These are phyloP conservation scores for Brachypodius melanocephalos DNA, from an alignment of 2,113 vertebrate genomes.

Conservation along the genomic window DNA sequence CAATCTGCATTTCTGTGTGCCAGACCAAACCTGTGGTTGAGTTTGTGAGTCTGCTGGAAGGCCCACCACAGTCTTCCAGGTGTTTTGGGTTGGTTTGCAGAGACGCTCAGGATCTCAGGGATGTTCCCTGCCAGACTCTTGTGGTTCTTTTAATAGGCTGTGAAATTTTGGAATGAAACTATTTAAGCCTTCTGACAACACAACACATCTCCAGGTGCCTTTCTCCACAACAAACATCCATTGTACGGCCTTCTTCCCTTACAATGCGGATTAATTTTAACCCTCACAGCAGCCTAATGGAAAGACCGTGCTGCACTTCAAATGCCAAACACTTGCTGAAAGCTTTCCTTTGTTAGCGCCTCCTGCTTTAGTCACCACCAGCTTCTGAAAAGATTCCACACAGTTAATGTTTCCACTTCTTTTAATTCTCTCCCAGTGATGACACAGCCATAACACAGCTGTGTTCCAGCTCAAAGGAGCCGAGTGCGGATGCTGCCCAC, in stretches of 20 bases:
- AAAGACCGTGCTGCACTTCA: conserved; percentile 26
- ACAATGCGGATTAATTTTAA: conserved; percentile 50
- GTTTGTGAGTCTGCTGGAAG: not conserved
- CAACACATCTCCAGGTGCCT: conserved; percentile 52
- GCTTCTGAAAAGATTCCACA: conserved; percentile 74
- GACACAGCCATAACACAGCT: conserved; percentile 77
- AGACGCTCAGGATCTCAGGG: not conserved
- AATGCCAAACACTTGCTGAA: conserved; percentile 64
- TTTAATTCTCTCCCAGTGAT: conserved; percentile 68
- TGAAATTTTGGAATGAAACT: conserved; percentile 36
- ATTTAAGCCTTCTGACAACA: conserved; percentile 31
- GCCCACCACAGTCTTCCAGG: not conserved
- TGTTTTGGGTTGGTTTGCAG: not conserved
- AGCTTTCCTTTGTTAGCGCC: conserved; percentile 70
- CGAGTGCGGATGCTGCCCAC: conserved; percentile 67
- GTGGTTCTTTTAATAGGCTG: not conserved
- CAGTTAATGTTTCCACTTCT: conserved; percentile 79
- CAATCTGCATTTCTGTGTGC: not conserved
- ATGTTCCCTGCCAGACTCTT: not conserved
- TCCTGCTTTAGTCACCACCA: conserved; percentile 60
- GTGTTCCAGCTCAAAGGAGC: conserved; percentile 68
- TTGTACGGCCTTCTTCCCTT: not conserved
- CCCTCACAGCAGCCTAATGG: conserved; percentile 52
- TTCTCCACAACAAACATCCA: conserved; percentile 2
- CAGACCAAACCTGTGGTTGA: not conserved